Evolutionary conservation across 2,113 vertebrate genomes (phyloP).

Genomic region (Noturus placidus): DNA sequence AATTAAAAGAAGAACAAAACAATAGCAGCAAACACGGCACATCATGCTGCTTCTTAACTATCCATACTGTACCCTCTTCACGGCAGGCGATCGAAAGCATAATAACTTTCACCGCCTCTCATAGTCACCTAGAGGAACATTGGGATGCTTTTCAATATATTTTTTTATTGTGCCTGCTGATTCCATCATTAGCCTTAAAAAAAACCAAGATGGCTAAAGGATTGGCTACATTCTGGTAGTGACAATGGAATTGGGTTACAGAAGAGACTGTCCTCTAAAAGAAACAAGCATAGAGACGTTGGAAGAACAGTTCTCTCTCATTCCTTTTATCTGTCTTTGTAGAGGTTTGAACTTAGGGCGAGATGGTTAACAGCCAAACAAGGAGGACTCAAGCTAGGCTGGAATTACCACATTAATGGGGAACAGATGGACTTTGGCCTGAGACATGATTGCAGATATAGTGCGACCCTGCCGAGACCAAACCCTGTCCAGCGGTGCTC

Average conservation of each 20-base stretch:
- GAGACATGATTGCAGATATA: conserved; percentile 66
- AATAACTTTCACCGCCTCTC: conserved; percentile 77
- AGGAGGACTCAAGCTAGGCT: conserved; percentile 56
- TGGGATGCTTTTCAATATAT: conserved; percentile 74
- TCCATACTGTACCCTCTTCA: conserved; percentile 70
- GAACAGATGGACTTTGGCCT: conserved; percentile 71
- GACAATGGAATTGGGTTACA: conserved; percentile 54
- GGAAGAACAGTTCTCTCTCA: not conserved
- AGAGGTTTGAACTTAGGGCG: conserved; percentile 34
- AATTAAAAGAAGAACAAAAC: conserved; percentile 71
- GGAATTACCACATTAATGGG: conserved; percentile 66
- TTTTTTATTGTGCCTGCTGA: conserved; percentile 78
- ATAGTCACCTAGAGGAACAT: conserved; percentile 79
- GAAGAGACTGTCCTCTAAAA: conserved; percentile 57
- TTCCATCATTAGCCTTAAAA: conserved; percentile 71
- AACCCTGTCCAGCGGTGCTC: conserved; percentile 23
- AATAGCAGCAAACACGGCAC: conserved; percentile 76
- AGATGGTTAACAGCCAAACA: conserved; percentile 56
- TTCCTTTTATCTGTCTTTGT: not conserved
- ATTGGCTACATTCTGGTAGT: conserved; percentile 57
- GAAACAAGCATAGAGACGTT: conserved; percentile 13
- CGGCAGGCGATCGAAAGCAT: conserved; percentile 78
- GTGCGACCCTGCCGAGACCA: conserved; percentile 45
- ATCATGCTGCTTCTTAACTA: conserved; percentile 78
- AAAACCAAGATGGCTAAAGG: conserved; percentile 54